Evolutionary conservation across 2,797 vertebrate species (phyloP).

Genomic region (Anisognathus igniventris): DNA sequence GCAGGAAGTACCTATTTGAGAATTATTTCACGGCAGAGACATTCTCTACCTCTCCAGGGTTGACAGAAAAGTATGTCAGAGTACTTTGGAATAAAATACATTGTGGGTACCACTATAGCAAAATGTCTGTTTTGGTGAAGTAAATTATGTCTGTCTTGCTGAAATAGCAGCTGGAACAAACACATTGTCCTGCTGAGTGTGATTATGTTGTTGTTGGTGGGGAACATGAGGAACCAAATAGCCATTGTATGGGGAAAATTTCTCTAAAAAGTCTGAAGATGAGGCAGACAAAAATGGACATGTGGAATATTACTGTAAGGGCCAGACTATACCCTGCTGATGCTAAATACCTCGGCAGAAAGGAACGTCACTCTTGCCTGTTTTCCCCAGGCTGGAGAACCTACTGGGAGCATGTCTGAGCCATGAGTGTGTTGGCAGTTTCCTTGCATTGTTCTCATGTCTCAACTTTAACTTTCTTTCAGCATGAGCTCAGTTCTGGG

Average conservation of each 20-base stretch:
- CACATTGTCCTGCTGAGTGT: background rate
- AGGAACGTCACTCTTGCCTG: constrained; percentile 6
- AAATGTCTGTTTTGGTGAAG: background rate
- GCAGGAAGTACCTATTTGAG: background rate
- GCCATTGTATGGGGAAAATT: background rate
- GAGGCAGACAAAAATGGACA: background rate
- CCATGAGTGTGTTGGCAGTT: constrained; percentile 47
- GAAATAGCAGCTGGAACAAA: background rate
- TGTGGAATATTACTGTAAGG: background rate
- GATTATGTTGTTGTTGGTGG: background rate
- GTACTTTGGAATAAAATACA: background rate
- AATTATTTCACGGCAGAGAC: background rate
- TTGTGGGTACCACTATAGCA: background rate
- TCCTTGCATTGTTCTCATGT: constrained; percentile 61
- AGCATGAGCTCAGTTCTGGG: constrained; percentile 12
- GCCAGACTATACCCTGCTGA: background rate
- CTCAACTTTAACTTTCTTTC: constrained; percentile 57
- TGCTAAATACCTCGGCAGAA: constrained; percentile 24
- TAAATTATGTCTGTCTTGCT: background rate
- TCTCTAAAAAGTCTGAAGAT: background rate
- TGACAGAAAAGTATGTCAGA: background rate
- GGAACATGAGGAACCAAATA: background rate
- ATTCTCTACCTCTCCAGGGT: background rate
- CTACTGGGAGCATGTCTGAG: constrained; percentile 22
- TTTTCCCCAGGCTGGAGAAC: background rate